Evolutionary conservation across 1,140 invertebrate species (phyloP).

Genomic region (Halesus radiatus): DNA sequence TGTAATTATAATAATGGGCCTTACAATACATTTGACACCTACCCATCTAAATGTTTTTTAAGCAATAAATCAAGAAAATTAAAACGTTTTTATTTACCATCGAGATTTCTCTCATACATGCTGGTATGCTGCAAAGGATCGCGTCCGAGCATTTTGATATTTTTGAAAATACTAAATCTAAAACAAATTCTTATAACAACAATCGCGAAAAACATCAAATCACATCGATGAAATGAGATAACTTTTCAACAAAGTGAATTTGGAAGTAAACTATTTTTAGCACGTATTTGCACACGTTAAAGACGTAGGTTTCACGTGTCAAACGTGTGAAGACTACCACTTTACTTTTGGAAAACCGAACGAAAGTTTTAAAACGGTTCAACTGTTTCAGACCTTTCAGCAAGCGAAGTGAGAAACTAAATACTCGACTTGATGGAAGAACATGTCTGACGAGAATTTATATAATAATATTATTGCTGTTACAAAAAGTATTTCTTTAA

Average conservation of each 20-base stretch:
- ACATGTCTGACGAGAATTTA: neutral
- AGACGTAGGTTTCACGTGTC: constrained; percentile 26
- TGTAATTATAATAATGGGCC: too few species aligned
- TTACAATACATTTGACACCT: too few species aligned
- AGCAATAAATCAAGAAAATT: neutral
- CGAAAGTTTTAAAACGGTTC: constrained; percentile 1
- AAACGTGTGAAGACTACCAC: constrained; percentile 25
- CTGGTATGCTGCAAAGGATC: constrained; percentile 77
- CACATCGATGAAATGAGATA: neutral
- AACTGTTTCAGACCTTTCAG: too few species aligned
- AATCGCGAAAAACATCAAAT: neutral
- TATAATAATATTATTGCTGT: too few species aligned
- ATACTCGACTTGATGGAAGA: neutral
- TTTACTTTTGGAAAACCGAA: constrained; percentile 26
- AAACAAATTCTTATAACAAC: too few species aligned
- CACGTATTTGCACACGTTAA: neutral
- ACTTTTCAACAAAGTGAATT: neutral
- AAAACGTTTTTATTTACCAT: constrained; percentile 64
- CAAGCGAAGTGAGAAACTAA: neutral
- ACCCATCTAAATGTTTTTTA: neutral
- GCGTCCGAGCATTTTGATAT: constrained; percentile 58
- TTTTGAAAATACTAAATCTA: neutral
- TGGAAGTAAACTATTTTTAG: too few species aligned
- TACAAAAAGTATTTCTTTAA: too few species aligned
- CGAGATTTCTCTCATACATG: constrained; percentile 74